Evolutionary conservation across 2,888 invertebrate genomes (phyloP).

Genomic region (Phragmatobia fuliginosa): DNA sequence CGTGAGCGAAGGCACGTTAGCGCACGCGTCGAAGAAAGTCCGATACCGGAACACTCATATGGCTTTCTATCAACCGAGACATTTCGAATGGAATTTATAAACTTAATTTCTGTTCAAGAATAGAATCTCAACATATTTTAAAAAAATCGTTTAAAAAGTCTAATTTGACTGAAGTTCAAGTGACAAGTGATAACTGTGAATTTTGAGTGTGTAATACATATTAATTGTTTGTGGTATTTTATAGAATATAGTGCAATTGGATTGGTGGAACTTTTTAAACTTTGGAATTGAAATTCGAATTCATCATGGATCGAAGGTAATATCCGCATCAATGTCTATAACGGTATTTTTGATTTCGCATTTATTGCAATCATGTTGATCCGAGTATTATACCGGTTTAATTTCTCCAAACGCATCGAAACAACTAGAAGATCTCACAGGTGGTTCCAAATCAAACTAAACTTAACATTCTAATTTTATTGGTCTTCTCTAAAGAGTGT

Average conservation of each 20-base stretch:
- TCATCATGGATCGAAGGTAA: conserved; percentile 78
- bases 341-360: conserved; percentile 22
- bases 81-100: conserved; percentile 55
- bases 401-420: conserved; percentile 36
- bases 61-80: conserved; percentile 77
- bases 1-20: conserved; percentile 67
- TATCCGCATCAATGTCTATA: conserved; percentile 30
- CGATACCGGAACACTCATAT: conserved; percentile 64
- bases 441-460: conserved; percentile 11
- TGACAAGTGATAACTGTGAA: conserved; percentile 62
- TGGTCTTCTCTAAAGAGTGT: not conserved
- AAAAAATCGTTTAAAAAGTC: conserved; percentile 9
- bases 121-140: conserved; percentile 32
- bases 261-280: conserved; percentile 24
- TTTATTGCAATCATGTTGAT: conserved; percentile 22
- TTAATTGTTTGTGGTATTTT: conserved; percentile 28
- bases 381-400: conserved; percentile 40
- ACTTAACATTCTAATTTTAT: not conserved
- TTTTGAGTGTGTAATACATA: conserved; percentile 42
- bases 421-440: conserved; percentile 12
- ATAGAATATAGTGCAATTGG: conserved; percentile 24
- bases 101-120: conserved; percentile 44
- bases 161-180: conserved; percentile 16
- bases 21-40: conserved; percentile 80
- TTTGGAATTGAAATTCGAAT: conserved; percentile 41